These are phyloP conservation scores for Nothura maculosa DNA, from an alignment of 2,797 vertebrate genomes.

Conservation along the genomic window DNA sequence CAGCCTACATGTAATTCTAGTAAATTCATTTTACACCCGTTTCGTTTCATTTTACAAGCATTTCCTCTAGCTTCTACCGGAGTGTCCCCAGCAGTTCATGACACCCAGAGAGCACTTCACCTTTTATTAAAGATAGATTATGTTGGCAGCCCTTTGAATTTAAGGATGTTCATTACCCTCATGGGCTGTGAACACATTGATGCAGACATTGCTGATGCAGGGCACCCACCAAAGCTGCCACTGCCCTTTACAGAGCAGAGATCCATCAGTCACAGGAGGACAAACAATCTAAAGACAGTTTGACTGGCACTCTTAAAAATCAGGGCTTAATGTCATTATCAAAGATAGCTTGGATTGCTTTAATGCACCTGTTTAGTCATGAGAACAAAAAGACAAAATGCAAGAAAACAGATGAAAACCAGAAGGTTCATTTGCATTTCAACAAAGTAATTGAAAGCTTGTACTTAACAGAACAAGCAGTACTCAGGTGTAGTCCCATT, in stretches of 20 bases:
- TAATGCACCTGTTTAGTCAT: not conserved
- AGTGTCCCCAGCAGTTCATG: not conserved
- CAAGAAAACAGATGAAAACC: not conserved
- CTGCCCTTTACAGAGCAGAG: not conserved
- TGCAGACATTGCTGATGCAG: not conserved
- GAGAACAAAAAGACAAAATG: not conserved
- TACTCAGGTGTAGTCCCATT: not conserved
- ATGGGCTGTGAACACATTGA: fast-evolving
- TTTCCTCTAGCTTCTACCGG: not conserved
- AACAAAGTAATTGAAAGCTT: not conserved
- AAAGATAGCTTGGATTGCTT: not conserved
- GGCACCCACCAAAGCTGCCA: not conserved
- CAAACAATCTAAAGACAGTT: not conserved
- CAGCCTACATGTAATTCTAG: not conserved
- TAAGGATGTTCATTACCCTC: not conserved
- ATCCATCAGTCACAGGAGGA: not conserved
- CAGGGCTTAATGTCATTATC: not conserved
- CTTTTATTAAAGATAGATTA: fast-evolving
- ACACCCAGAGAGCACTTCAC: not conserved
- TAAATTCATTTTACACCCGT: not conserved
- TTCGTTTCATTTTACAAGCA: no score
- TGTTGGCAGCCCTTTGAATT: not conserved
- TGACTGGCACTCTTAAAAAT: not conserved
- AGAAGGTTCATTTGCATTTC: not conserved
- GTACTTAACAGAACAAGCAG: not conserved